A percentile compares a stretch with the other conserved stretches of the same genome.
Conservation (phyloP, 2,888 invertebrate genomes). For the Acleris cristana region DNA sequence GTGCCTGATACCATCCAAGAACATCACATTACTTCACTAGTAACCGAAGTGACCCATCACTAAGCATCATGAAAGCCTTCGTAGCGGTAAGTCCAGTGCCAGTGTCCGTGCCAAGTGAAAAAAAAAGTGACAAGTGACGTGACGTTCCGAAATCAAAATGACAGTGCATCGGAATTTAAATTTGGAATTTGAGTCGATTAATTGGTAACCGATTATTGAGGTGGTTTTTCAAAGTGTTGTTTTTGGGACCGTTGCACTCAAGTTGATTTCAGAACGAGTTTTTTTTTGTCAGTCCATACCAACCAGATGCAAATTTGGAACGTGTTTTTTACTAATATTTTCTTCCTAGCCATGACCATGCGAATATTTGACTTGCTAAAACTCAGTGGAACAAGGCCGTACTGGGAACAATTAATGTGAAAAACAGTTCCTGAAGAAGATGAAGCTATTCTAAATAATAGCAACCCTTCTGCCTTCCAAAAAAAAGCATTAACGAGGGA, state of each 20-base stretch:
- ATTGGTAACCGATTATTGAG: conserved; percentile 38
- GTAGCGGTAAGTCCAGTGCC: conserved; percentile 80
- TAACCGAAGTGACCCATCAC: conserved; percentile 78
- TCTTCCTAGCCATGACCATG: too few species aligned
- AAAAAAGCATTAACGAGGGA: too few species aligned
- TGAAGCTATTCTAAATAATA: too few species aligned
- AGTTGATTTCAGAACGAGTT: conserved; percentile 47
- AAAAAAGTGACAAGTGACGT: conserved; percentile 70
- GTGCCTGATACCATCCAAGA: conserved; percentile 62
- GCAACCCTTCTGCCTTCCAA: too few species aligned
- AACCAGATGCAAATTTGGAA: too few species aligned
- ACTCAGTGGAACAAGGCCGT: too few species aligned
- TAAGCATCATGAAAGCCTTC: conserved; percentile 81
- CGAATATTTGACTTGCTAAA: too few species aligned
- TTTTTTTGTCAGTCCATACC: background rate
- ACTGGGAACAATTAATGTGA: too few species aligned
- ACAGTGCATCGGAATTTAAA: conserved; percentile 46
- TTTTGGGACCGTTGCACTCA: conserved; percentile 44
- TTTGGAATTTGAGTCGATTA: conserved; percentile 26
- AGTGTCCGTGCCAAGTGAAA: conserved; percentile 58
- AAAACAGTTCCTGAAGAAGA: too few species aligned
- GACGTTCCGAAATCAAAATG: conserved; percentile 71
- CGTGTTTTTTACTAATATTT: too few species aligned
- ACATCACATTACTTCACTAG: conserved; percentile 75
- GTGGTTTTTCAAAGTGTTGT: conserved; percentile 39